Percentiles rank a stretch among this genome's conserved stretches.
These are phyloP conservation scores for Podarcis muralis DNA, from an alignment of 2,113 vertebrate genomes.

Conservation along the genomic window DNA sequence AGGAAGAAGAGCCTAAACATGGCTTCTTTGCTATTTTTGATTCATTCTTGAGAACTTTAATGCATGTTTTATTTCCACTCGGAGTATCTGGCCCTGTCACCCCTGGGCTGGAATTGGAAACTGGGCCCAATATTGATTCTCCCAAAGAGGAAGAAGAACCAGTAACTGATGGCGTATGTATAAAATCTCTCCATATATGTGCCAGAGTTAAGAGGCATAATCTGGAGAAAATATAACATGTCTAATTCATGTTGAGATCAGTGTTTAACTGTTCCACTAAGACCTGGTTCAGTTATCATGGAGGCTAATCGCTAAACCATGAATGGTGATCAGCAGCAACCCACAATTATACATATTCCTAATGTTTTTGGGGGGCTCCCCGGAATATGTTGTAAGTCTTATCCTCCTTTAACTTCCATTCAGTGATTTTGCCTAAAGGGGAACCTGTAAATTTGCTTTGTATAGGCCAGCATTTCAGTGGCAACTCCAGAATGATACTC, in stretches of 20 bases:
- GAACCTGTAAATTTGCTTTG: background rate
- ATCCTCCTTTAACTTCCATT: background rate
- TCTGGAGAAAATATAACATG: background rate
- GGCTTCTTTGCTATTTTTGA: constrained; percentile 5
- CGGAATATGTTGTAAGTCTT: background rate
- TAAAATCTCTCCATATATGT: background rate
- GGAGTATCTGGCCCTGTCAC: background rate
- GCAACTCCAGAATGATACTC: background rate
- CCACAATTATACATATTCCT: background rate
- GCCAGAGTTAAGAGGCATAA: background rate
- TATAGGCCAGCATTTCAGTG: background rate
- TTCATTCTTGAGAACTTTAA: background rate
- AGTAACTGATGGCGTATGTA: background rate
- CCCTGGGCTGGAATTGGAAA: background rate
- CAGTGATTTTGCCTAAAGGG: background rate
- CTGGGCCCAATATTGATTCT: background rate
- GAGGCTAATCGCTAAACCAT: background rate
- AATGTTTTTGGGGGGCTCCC: background rate
- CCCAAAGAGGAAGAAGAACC: background rate
- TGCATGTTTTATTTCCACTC: background rate
- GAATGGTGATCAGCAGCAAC: background rate
- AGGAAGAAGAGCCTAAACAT: background rate
- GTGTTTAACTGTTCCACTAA: background rate
- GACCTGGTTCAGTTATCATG: background rate
- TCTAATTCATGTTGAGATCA: background rate